Evolutionary conservation across 2,888 invertebrate genomes (phyloP).

Genomic region (Aporophyla lueneburgensis): DNA sequence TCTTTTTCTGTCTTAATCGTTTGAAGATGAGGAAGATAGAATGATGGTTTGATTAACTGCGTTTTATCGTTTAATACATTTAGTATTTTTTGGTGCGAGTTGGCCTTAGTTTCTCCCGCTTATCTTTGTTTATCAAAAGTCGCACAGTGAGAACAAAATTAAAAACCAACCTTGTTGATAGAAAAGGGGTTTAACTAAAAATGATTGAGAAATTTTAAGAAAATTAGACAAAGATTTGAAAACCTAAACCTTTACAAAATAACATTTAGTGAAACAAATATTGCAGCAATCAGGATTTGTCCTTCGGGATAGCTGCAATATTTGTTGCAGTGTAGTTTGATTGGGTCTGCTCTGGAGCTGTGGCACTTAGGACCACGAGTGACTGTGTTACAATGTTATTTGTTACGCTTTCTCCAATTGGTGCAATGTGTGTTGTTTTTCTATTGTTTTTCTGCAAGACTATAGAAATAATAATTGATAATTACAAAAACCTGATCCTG

Average conservation of each 20-base stretch:
- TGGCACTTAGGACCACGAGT: background rate
- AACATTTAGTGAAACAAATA: background rate
- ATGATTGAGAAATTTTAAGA: background rate
- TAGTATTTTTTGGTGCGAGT: background rate
- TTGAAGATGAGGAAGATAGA: background rate
- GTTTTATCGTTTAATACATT: background rate
- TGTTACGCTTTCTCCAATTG: constrained; percentile 1
- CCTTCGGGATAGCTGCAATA: constrained; percentile 37
- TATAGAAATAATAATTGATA: background rate
- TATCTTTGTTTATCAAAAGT: background rate
- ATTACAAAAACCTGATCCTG: background rate
- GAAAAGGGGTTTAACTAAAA: background rate
- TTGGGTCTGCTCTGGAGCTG: constrained; percentile 7
- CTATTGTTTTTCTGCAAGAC: background rate
- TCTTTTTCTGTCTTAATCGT: background rate
- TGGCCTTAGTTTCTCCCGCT: background rate
- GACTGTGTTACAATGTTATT: constrained; percentile 5
- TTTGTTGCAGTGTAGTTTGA: constrained; percentile 39
- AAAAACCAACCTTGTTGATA: background rate
- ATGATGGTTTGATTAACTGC: background rate
- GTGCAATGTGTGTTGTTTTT: background rate
- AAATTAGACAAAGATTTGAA: background rate
- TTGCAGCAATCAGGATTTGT: too few species aligned
- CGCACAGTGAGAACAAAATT: too few species aligned
- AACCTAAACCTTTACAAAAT: constrained; percentile 3